Percentiles rank a stretch among this genome's conserved stretches.
Evolutionary conservation across 2,888 invertebrate species (phyloP).

Genomic region (Clepsis dumicolana): DNA sequence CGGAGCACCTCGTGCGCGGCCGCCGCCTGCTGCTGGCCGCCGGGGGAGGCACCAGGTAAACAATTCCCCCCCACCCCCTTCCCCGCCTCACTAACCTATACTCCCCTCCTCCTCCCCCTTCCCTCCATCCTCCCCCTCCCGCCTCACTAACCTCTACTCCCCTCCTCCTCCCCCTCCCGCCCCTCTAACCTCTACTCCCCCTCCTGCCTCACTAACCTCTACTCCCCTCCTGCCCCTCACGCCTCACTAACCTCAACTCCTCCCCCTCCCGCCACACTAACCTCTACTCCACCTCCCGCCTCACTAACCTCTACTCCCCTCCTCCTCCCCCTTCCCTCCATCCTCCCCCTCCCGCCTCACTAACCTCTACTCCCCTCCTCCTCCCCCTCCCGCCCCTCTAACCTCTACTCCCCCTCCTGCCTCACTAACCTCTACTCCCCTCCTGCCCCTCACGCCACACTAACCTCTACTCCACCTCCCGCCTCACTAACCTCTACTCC

Average conservation of each 20-base stretch:
- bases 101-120: not conserved
- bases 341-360: too few relatives aligned
- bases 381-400: too few relatives aligned
- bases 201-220: not conserved
- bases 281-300: not conserved
- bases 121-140: too few relatives aligned
- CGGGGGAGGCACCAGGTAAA: conserved; percentile 88
- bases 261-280: not conserved
- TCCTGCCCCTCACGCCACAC: too few relatives aligned
- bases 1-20: conserved; percentile 90
- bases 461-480: too few relatives aligned
- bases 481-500: not conserved
- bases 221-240: not conserved
- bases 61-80: too few relatives aligned
- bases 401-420: too few relatives aligned
- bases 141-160: not conserved
- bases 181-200: too few relatives aligned
- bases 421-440: not conserved
- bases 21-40: conserved; percentile 76
- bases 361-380: not conserved
- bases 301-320: not conserved
- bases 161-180: not conserved
- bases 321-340: too few relatives aligned
- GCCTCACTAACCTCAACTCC: too few relatives aligned
- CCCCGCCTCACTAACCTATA: not conserved